A percentile compares a stretch with the other conserved stretches of the same genome.
Evolutionary conservation across 1,140 invertebrate species (phyloP).

Genomic region (Leptopilina boulardi): DNA sequence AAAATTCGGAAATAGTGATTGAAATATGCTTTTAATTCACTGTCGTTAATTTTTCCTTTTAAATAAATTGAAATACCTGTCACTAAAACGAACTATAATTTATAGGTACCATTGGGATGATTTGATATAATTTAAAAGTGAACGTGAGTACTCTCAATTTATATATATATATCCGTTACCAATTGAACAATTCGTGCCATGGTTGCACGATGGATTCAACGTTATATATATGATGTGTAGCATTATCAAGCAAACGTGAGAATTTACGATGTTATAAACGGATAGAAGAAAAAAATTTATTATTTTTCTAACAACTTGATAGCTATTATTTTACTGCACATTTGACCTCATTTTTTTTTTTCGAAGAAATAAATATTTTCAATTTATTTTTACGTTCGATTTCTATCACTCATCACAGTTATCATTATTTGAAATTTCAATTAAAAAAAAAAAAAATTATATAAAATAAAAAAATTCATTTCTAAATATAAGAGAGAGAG

Average conservation of each 20-base stretch:
- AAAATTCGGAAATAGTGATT: too few species aligned
- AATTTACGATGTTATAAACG: slow-evolving; percentile 15
- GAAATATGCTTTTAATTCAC: too few species aligned
- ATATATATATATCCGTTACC: slow-evolving; percentile 13
- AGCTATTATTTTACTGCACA: background rate
- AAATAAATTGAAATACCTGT: too few species aligned
- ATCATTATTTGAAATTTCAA: background rate
- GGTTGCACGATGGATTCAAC: background rate
- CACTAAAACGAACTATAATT: background rate
- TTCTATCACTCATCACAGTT: background rate
- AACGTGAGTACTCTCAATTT: background rate
- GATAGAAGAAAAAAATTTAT: background rate
- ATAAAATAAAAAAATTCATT: too few species aligned
- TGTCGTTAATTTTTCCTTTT: too few species aligned
- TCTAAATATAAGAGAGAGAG: too few species aligned
- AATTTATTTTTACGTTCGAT: background rate
- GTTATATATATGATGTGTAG: background rate
- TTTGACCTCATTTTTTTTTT: background rate
- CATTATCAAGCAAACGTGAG: background rate
- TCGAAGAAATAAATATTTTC: background rate
- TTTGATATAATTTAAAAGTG: background rate
- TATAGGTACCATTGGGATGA: background rate
- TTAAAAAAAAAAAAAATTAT: too few species aligned
- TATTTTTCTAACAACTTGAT: slow-evolving; percentile 14
- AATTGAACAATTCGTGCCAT: slow-evolving; percentile 11